Conservation (phyloP, 2,113 vertebrate genomes). For the Garra rufa region DNA sequence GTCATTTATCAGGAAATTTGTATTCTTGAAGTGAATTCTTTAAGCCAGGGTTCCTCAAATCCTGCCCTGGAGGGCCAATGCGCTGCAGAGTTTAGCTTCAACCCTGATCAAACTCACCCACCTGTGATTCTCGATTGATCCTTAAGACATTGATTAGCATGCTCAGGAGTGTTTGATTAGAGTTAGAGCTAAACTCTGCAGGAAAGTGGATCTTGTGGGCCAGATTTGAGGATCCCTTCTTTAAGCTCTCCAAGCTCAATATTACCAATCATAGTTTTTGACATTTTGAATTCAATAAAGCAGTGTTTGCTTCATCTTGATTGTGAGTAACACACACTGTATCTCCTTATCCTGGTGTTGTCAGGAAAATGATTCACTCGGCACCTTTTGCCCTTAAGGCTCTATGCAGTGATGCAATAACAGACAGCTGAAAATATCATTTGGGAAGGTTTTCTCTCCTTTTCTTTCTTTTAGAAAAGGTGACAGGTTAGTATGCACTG, state of each 20-base stretch:
- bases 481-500: neutral
- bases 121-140: too few relatives aligned
- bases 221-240: too few relatives aligned
- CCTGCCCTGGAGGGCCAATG: too few relatives aligned
- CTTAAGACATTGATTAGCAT: too few relatives aligned
- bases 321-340: neutral
- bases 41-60: too few relatives aligned
- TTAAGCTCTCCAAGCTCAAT: neutral
- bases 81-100: too few relatives aligned
- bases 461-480: neutral
- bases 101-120: too few relatives aligned
- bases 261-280: neutral
- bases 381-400: neutral
- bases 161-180: too few relatives aligned
- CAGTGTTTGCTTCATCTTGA: neutral
- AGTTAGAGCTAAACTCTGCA: too few relatives aligned
- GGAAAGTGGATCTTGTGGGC: too few relatives aligned
- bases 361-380: neutral
- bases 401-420: neutral
- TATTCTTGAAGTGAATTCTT: too few relatives aligned
- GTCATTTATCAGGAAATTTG: too few relatives aligned
- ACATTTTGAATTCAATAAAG: slow-evolving; percentile 7
- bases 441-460: neutral
- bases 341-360: neutral
- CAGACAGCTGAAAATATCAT: neutral